Base-by-base conservation (phyloP, 2,888 invertebrate genomes). In the Deroplatys truncata region DNA sequence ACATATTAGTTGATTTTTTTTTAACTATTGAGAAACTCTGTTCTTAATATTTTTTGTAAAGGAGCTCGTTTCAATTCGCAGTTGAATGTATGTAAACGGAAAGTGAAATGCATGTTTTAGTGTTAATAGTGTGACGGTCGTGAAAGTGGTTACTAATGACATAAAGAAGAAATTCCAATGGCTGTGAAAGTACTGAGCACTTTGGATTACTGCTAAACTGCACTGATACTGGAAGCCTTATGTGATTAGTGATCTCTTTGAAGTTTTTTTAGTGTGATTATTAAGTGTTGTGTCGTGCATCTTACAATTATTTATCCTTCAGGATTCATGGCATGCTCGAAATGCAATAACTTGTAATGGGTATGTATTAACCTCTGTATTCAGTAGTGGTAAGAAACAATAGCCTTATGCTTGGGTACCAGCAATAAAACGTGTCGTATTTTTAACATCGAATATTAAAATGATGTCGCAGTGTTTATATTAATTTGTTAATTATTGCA, bases 261-360 rank as follows among this genome's bases (percentile, higher is more conserved):
- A 72, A 72, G 56, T 16, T 16, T 2, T 49, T 20, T 72, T 72
- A 20, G 56, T 72, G 56, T 72, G 56, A 9, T 7, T 20, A 20
- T 72, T 20, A 20, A 72, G 56, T 72, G 56, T 20, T 72, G 56
- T 72, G 56, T 72, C 56, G 56, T 56, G 20, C 56, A 20, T 56
- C 56, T 56, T 56, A 15, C 56, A 20, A 72, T 20, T 20, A 20
- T 20, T 72, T 72, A 16, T 72, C 56, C 56, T 72, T 72, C 56
- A 20, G 56, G 56, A 72, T 72, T 72, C 4, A 72, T 72, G 56
- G 56, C 56, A 83, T 7, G n/a, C n/a, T 20, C 35, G 35, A 43
- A 87, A 83, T 87, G 35, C 82, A 83, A 83, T 87, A 83, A 82
- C 28, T 72, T 87, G 87, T 83, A 29, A 87, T 87, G 82, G 87